Base-by-base conservation (phyloP, 1,140 invertebrate species). In the Nasonia vitripennis region DNA sequence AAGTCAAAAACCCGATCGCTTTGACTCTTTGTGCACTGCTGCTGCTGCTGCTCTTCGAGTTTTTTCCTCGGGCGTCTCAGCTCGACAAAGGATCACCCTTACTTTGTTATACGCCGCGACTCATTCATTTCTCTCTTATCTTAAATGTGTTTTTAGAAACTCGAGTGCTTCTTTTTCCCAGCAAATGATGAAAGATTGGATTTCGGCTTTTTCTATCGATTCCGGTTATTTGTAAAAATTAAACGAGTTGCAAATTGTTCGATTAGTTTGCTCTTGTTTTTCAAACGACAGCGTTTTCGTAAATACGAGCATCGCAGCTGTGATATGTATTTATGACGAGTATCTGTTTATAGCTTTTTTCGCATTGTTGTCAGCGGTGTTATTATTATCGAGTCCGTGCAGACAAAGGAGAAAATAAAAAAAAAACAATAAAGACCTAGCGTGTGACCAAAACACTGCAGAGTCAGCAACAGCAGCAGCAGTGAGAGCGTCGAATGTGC, bases 1-100 rank as follows among this genome's bases (percentile, higher is more conserved):
- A 81, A 85, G 68, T 80, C 70, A 71, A 83, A 84, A 84, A 71
- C 27, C 7, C 77, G 51, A 85, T 74, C 23, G 83, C 77, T 84
- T 84, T 73, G 75, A 79, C 68, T 84, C 83, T 84, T 84, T 84
- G 83, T 84, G 82, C 34, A 2, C 37, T 20, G 23, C 9, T 62
- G 55, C 55, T 27, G 23, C 10, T 17, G 0, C 23, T 27, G 23
- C 11, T n/a, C 70, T 48, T 78, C 77, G n/a, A 27, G 1, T 78
- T 62, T 62, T 62, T 78, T 67, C 77, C 20, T 17, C 31, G 27
- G 14, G 37, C 55, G 2, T 2, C 55, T 14, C 55, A 6, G 17
- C 14, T 62, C 41, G 73, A 77, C 55, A 84, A 84, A 84, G 62
- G 62, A 70, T 12, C 10, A 27, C 62, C 9, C 48, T 0, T 4